Base-by-base conservation (phyloP, 2,113 vertebrate genomes). In the Gopherus evgoodei region DNA sequence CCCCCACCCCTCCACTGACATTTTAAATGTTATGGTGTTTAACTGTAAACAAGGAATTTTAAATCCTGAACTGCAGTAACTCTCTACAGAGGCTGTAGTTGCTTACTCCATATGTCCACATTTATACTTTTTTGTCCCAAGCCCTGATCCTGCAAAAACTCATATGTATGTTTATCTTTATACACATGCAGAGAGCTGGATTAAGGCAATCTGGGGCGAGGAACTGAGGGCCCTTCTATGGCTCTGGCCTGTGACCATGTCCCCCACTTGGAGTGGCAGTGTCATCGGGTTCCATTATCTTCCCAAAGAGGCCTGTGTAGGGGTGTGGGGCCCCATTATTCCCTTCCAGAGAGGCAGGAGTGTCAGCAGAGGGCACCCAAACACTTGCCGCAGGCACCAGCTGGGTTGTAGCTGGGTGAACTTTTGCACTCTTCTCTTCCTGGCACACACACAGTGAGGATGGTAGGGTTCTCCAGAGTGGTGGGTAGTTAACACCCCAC, bases 1-100 rank as follows among this genome's bases (percentile, higher is more conserved):
- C n/a, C 19, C 2, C 96, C 95, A 83, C 19, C n/a, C 65, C 19
- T 8, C 2, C 96, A 96, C 84, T 98, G 98, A 98, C 97, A 93
- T 97, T 97, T 98, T 97, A 97, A 98, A 98, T 98, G 96, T 97
- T 98, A 97, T 95, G 87, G 87, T 97, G 98, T 98, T 98, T 97
- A 98, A 98, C 97, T 97, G 93, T 97, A 97, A 95, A 96, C 96
- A 98, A 98, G 97, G 95, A 96, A 94, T 97, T 98, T 98, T 92
- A 98, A 98, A 97, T 94, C 89, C 95, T 97, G 84, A 92, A 90
- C 93, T 94, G 91, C 24, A 21, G 94, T 85, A 88, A 81, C 86
- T 80, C 62, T 69, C 87, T 97, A 76, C 93, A 90, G 79, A 97
- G 96, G 97, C 89, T 88, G 19, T 89, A 84, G 93, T 89, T 83